Percentiles rank a stretch among this genome's conserved stretches.
These are phyloP conservation scores for Copsychus sechellarum DNA, from an alignment of 2,113 vertebrate species.

Conservation along the genomic window DNA sequence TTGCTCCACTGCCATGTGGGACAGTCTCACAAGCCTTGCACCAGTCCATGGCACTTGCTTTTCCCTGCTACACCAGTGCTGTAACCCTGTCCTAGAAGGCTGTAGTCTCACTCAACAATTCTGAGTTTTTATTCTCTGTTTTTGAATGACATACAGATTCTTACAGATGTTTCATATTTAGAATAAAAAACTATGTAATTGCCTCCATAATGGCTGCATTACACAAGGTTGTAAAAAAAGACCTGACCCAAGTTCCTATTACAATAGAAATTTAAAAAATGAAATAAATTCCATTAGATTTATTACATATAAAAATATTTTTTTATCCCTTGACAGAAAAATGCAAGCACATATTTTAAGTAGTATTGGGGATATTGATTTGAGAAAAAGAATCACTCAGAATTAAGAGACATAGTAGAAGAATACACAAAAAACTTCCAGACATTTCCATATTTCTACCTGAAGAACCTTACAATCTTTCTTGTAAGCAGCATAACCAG, in stretches of 20 bases:
- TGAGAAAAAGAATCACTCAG: neutral
- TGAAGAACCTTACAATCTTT: neutral
- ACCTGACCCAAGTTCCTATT: neutral
- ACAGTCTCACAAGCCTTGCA: neutral
- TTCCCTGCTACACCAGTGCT: neutral
- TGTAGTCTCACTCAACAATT: neutral
- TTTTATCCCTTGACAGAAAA: neutral
- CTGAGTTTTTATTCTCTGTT: neutral
- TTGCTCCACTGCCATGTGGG: fast-evolving
- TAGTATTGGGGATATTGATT: neutral
- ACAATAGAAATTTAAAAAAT: neutral
- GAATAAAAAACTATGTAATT: neutral
- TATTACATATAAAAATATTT: neutral
- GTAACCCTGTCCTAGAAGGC: neutral
- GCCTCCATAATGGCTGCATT: neutral
- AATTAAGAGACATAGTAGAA: neutral
- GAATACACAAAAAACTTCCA: neutral
- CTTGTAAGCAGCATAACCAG: neutral
- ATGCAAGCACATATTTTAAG: neutral
- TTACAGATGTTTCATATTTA: neutral
- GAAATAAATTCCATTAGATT: neutral
- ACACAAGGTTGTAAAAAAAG: neutral
- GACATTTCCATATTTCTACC: neutral
- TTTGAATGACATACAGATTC: neutral
- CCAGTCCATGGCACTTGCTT: neutral